phyloP scores from a whole-genome alignment of 2,113 vertebrate species.

The Prionailurus bengalensis region DNA sequence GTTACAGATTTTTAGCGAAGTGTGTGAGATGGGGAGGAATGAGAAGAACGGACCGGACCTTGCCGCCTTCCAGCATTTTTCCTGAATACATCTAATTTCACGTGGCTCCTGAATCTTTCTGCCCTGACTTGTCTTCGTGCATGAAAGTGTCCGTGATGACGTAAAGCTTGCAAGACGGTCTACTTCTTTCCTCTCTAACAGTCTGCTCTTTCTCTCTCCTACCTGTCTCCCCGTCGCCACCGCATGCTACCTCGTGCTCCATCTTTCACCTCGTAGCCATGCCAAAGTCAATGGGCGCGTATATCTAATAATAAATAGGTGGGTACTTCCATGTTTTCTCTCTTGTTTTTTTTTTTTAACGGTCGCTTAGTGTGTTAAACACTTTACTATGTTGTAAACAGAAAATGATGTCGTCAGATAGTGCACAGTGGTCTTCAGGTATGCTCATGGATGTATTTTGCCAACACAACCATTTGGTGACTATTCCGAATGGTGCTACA shows the following conservation, averaged over 20 bases:
- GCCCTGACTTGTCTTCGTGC: conserved; percentile 8
- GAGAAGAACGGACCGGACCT: neutral
- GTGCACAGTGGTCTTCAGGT: conserved; percentile 59
- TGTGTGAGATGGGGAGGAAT: neutral
- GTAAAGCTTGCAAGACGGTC: conserved; percentile 24
- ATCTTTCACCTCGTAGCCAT: conserved; percentile 92
- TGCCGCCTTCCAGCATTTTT: neutral
- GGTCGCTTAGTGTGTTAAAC: conserved; percentile 16
- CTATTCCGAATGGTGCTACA: neutral
- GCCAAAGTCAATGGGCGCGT: conserved; percentile 99
- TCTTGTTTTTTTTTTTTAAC: conserved; percentile 61
- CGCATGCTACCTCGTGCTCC: conserved; percentile 81
- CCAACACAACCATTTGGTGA: conserved; percentile 32
- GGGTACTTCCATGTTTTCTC: conserved; percentile 93
- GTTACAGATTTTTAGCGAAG: neutral
- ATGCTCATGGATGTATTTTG: conserved; percentile 44
- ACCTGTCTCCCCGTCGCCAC: conserved; percentile 84
- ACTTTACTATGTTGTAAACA: conserved; percentile 72
- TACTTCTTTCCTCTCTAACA: conserved; percentile 80
- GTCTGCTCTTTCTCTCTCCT: conserved; percentile 87
- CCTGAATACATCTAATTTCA: neutral
- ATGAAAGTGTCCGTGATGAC: neutral
- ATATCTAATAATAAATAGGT: conserved; percentile 99
- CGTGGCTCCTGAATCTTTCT: neutral
- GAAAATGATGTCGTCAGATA: conserved; percentile 38